phyloP scores from a whole-genome alignment of 2,113 vertebrate species.

The Amphiprion ocellaris region DNA sequence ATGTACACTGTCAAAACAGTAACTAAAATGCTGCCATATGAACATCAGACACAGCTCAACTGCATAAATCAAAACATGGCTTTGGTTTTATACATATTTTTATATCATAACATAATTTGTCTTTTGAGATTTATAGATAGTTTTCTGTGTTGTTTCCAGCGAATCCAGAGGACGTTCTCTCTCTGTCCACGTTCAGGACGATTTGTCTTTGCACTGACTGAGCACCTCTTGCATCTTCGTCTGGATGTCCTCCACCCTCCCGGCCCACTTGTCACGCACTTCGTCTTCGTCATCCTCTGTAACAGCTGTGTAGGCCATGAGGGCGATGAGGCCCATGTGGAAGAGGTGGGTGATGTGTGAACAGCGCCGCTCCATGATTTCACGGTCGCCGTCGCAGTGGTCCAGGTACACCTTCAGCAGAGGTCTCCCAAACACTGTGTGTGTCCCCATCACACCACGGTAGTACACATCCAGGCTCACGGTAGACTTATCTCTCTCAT shows the following conservation, averaged over 20 bases:
- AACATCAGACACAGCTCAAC: slow-evolving; percentile 22
- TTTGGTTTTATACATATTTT: slow-evolving; percentile 56
- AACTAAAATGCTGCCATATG: slow-evolving; percentile 20
- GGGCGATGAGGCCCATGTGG: slow-evolving; percentile 84
- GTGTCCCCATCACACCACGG: slow-evolving; percentile 72
- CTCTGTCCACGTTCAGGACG: slow-evolving; percentile 36
- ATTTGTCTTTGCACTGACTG: slow-evolving; percentile 71
- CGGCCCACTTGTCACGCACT: slow-evolving; percentile 81
- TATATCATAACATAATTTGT: slow-evolving; percentile 43
- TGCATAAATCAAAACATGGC: slow-evolving; percentile 38
- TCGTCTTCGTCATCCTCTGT: slow-evolving; percentile 85
- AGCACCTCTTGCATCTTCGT: slow-evolving; percentile 84
- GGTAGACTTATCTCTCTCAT: slow-evolving; percentile 79
- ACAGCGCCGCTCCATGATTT: slow-evolving; percentile 83
- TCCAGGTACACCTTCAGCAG: slow-evolving; percentile 84
- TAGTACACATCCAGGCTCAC: slow-evolving; percentile 83
- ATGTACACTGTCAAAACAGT: slow-evolving; percentile 18
- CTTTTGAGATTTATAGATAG: slow-evolving; percentile 39
- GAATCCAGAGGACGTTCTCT: slow-evolving; percentile 19
- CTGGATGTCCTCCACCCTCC: slow-evolving; percentile 82
- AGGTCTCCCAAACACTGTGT: slow-evolving; percentile 70
- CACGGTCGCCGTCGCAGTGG: slow-evolving; percentile 67
- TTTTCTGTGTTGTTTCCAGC: neutral
- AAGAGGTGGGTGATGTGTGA: slow-evolving; percentile 84
- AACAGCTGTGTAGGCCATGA: slow-evolving; percentile 84